These are phyloP conservation scores for Lepidochitona cinerea DNA, from an alignment of 2,888 invertebrate genomes.

Conservation along the genomic window DNA sequence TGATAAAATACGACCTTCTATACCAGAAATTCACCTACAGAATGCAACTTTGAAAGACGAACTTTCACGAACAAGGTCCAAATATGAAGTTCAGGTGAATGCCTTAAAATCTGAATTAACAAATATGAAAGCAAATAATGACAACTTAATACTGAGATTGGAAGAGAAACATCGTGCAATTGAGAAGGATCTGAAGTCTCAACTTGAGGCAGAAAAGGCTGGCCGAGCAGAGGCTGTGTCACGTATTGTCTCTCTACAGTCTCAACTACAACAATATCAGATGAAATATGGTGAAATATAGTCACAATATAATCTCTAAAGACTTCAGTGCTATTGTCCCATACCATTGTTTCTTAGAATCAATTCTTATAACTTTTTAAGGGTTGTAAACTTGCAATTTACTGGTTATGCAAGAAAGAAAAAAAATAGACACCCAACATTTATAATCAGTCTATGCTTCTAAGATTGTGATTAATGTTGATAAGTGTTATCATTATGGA, in stretches of 20 bases:
- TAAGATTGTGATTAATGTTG: no score
- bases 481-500: no score
- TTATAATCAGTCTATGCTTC: no score
- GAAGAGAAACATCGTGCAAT: constrained; percentile 39
- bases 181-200: constrained; percentile 38
- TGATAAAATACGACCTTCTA: constrained; percentile 19
- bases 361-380: no score
- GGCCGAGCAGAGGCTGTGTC: constrained; percentile 54
- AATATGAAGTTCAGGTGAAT: constrained; percentile 28
- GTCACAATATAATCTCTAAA: no score
- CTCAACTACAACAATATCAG: constrained; percentile 50
- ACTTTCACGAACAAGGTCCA: constrained; percentile 22
- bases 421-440: no score
- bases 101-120: constrained; percentile 38
- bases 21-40: constrained; percentile 21
- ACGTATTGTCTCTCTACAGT: constrained; percentile 50
- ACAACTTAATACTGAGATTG: constrained; percentile 45
- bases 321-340: no score
- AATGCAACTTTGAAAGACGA: constrained; percentile 35
- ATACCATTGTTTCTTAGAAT: no score
- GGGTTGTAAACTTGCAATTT: no score
- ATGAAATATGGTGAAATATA: constrained; percentile 47
- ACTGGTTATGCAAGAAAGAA: no score
- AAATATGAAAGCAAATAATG: constrained; percentile 45
- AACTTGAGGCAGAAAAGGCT: constrained; percentile 48